Conservation (phyloP, 1,140 invertebrate species). For the Brachionus rotundiformis region DNA sequence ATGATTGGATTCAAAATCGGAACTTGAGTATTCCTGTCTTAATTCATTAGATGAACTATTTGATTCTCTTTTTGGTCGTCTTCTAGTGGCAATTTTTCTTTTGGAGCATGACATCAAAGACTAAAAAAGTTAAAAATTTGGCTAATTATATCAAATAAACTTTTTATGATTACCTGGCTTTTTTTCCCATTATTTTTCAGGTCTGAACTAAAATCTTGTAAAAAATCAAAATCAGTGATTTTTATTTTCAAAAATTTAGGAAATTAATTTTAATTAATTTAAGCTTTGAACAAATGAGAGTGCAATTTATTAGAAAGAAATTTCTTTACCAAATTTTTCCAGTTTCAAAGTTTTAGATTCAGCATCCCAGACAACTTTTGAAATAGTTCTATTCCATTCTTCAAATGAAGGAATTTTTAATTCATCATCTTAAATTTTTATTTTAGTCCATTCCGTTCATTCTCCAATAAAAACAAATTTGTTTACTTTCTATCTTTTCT, state of each 20-base stretch:
- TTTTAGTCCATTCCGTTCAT: neutral
- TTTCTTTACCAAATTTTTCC: neutral
- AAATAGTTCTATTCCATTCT: neutral
- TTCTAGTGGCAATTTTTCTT: neutral
- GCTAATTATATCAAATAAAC: neutral
- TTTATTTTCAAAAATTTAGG: no score
- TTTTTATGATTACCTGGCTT: neutral
- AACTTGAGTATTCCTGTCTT: neutral
- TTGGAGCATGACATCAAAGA: neutral
- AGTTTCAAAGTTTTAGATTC: neutral
- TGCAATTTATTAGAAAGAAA: no score
- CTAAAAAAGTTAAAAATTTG: neutral
- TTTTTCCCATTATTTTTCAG: neutral
- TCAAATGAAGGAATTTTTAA: neutral
- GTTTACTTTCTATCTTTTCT: conserved; percentile 2
- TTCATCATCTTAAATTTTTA: neutral
- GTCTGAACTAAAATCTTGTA: neutral
- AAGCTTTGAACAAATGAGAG: no score
- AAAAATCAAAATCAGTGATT: no score
- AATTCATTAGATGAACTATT: neutral
- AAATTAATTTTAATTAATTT: no score
- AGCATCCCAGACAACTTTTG: neutral
- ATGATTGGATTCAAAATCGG: neutral
- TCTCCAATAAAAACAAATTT: no score
- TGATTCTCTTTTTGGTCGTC: neutral